Evolutionary conservation across 1,140 invertebrate genomes (phyloP), one percentile per base, ranked within the genome.

Genomic region (Calephelis virginiensis): DNA sequence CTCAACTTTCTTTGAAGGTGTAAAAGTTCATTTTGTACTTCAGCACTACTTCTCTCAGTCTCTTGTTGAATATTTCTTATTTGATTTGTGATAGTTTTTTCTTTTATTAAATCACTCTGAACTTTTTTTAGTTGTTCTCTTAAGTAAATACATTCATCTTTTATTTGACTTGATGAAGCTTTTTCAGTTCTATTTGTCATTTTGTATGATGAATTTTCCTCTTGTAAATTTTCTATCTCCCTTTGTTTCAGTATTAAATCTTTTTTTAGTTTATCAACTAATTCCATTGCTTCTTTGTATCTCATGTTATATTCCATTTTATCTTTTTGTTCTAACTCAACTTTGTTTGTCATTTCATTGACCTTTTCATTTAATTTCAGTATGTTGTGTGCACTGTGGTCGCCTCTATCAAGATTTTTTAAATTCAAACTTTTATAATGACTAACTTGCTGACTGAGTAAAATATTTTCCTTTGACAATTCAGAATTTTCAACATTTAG

Each of bases 31-130:
- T 89, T 89, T 80, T 94, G 93, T 43, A 92, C 80, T 74, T 94
- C 93, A 69, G 86, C 86, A 60, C 93, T 89, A 28, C 92, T 92
- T 77, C 92, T 92, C 83, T 94, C 94, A 47, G 93, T 93, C 89
- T 94, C 93, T 72, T 93, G 86, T 78, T 94, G 93, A 47, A 93
- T 82, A 50, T 93, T 91, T 81, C 93, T 94, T 66, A 92, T 88
- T 84, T 92, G 90, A 81, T 75, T 92, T 62, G 89, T 75, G 67
- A 91, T 69, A 60, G 91, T 89, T 76, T 91, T 92, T 73, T 90
- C 80, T 78, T 89, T 87, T 43, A 86, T 85, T 38, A 89, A 74
- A 76, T 91, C 89, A 68, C 76, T 77, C 76, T 91, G 86, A 66
- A 88, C 77, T 74, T 75, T 85, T 77, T 89, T 90, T 13, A 92